These are phyloP conservation scores for Actinia tenebrosa DNA, from an alignment of 64 coral and sea anemone species.

Conservation along the genomic window DNA sequence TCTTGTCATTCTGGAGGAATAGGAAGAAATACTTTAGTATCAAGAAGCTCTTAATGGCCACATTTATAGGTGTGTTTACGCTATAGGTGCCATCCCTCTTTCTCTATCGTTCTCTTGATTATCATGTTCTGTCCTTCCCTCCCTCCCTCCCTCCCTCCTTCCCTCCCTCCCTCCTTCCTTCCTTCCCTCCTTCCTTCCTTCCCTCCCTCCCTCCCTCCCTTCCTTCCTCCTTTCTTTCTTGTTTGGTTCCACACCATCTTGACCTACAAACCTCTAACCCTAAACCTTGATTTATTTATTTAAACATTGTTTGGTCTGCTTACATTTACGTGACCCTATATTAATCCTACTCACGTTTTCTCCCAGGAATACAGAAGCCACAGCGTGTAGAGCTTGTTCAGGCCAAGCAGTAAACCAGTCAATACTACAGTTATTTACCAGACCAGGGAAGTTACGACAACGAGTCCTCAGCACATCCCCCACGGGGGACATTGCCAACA, in stretches of 20 bases:
- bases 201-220: not conserved
- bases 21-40: too few relatives aligned
- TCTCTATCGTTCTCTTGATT: not conserved
- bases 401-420: constrained; percentile 99
- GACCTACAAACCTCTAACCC: not conserved
- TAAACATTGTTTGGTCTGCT: not conserved
- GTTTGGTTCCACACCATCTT: too few relatives aligned
- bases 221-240: too few relatives aligned
- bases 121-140: not conserved
- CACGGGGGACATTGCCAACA: constrained; percentile 98
- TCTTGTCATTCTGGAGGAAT: constrained; percentile 86
- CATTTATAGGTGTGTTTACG: not conserved
- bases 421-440: constrained; percentile 98
- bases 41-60: too few relatives aligned
- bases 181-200: not conserved
- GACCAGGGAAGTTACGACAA: constrained; percentile 97
- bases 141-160: not conserved
- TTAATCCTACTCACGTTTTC: constrained; percentile 66
- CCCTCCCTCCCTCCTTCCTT: not conserved
- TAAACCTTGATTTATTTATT: too few relatives aligned
- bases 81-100: too few relatives aligned
- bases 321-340: not conserved
- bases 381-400: constrained; percentile 86
- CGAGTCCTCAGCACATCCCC: constrained; percentile 90
- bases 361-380: constrained; percentile 91